Conservation (phyloP, 2,888 invertebrate species). For the Meta bourneti region DNA sequence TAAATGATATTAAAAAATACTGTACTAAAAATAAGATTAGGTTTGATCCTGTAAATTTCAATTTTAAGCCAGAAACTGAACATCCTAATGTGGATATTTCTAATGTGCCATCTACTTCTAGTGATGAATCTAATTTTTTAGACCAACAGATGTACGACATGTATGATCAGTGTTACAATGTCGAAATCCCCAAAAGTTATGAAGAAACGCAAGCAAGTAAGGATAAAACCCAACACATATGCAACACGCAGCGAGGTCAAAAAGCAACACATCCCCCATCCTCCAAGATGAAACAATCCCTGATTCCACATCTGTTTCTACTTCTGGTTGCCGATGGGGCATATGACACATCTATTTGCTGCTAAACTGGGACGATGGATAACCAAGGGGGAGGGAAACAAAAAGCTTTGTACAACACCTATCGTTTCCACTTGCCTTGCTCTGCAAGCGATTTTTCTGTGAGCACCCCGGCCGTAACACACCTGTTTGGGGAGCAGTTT, state of each 20-base stretch:
- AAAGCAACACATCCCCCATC: not conserved
- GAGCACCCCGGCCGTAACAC: not conserved
- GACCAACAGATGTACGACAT: too few relatives aligned
- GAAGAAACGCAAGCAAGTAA: too few relatives aligned
- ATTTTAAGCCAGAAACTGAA: too few relatives aligned
- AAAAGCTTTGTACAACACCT: not conserved
- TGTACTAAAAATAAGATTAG: too few relatives aligned
- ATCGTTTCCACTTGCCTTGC: not conserved
- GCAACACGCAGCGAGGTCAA: not conserved
- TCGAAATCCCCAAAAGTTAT: too few relatives aligned
- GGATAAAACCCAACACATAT: too few relatives aligned
- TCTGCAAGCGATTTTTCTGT: not conserved
- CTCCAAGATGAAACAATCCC: not conserved
- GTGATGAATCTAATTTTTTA: too few relatives aligned
- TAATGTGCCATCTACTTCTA: too few relatives aligned
- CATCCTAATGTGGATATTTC: too few relatives aligned
- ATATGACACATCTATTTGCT: not conserved
- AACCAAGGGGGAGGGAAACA: not conserved
- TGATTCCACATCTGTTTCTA: not conserved
- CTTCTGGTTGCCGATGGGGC: not conserved
- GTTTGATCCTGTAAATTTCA: too few relatives aligned
- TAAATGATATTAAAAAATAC: too few relatives aligned
- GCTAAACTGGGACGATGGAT: not conserved
- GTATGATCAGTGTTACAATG: too few relatives aligned
- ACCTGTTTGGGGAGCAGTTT: not conserved